phyloP scores from a whole-genome alignment of 2,113 vertebrate species.

The Columba livia region DNA sequence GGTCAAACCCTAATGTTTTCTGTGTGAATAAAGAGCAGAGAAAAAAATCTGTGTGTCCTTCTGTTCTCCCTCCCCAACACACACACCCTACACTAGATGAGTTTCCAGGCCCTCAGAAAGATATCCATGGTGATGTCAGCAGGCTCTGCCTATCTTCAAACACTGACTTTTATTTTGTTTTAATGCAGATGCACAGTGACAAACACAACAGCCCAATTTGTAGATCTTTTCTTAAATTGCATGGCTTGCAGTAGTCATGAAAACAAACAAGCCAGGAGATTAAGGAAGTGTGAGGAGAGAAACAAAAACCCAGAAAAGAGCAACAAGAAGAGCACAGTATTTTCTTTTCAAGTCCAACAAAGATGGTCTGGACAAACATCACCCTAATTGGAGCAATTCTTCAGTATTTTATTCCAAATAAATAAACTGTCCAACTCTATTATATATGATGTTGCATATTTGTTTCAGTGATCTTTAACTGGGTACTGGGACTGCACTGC shows the following conservation, averaged over 20 bases:
- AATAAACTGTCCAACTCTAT: background rate
- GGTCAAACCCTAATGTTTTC: background rate
- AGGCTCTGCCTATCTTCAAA: background rate
- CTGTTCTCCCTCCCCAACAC: background rate
- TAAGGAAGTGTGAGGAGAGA: background rate
- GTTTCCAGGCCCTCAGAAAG: background rate
- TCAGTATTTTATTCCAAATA: constrained; percentile 35
- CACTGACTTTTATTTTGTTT: background rate
- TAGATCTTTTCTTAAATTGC: background rate
- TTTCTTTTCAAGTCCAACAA: background rate
- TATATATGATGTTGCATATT: background rate
- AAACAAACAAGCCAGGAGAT: background rate
- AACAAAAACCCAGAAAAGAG: constrained; percentile 2
- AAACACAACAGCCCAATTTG: background rate
- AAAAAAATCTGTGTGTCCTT: accelerated
- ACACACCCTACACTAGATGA: background rate
- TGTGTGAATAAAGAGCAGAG: background rate
- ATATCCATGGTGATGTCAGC: background rate
- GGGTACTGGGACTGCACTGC: background rate
- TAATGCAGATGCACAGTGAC: background rate
- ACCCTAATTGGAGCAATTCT: constrained; percentile 28
- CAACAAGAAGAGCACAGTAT: background rate
- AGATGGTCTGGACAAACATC: constrained; percentile 10
- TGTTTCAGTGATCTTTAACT: background rate
- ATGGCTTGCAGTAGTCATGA: background rate